Evolutionary conservation across 2,888 invertebrate genomes (phyloP), one percentile per base, ranked within the genome.

Genomic region (Orthonychiurus folsomi): DNA sequence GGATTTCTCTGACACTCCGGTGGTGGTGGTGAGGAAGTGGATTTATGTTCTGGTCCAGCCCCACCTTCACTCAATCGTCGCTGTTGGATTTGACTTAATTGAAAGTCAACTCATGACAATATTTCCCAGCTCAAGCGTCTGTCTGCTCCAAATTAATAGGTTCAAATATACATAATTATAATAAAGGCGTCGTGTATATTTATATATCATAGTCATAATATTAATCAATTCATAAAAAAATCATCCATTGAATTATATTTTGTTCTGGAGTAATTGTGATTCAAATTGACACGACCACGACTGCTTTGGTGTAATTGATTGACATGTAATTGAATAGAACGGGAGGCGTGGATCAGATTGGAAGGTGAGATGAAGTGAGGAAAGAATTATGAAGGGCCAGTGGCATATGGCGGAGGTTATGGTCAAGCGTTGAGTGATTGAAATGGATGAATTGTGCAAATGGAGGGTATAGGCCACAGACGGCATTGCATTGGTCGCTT

Each of bases 401-500:
- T 48, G 62, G 60, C 60, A 60, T 62, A 59, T 66, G 66, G 57
- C 62, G 62, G 26, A 62, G 63, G 63, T 65, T 63, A 59, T 63
- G 65, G 65, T 63, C 65, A 66, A 65, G 59, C 50, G 55, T 28
- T 18, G 61, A 61, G 63, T 66, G 65, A 66, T 66, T 66, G 65
- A 63, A 66, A 65, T 65, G 63, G 61, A 65, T 63, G 58, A 61
- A 63, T 62, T 62, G 65, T 65, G 63, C 60, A 65, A 63, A 60
- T 65, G 56, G 37, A 48, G 59, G 27, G 50, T 26, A n/a, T 9
- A 37, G 37, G 37, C n/a, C n/a, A n/a, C n/a, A n/a, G n/a, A n/a
- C n/a, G n/a, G n/a, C n/a, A n/a, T n/a, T n/a, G n/a, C n/a, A n/a
- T n/a, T n/a, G n/a, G n/a, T n/a, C n/a, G n/a, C n/a, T n/a, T n/a